A percentile compares a stretch with the other conserved stretches of the same genome.
Evolutionary conservation across 2,888 invertebrate species (phyloP).

Genomic region (Spisula subtruncata): DNA sequence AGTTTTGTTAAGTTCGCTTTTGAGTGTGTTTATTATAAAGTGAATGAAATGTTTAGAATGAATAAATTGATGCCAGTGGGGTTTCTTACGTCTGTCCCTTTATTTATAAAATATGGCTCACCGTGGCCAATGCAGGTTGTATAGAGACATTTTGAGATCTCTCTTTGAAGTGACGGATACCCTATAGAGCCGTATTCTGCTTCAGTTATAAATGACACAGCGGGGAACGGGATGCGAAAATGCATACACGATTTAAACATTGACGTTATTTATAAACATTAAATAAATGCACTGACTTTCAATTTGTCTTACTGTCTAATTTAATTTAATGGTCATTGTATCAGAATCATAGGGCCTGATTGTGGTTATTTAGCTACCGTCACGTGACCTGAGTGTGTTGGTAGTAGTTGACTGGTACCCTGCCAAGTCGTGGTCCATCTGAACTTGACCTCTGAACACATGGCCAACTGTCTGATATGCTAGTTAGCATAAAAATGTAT

Average conservation of each 20-base stretch:
- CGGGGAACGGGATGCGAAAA: not conserved
- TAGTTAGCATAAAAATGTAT: too few relatives aligned
- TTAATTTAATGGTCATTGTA: too few relatives aligned
- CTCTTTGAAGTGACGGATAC: constrained; percentile 56
- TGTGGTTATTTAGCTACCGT: too few relatives aligned
- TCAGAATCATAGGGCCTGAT: too few relatives aligned
- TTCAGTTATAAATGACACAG: constrained; percentile 22
- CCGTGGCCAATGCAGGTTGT: constrained; percentile 50
- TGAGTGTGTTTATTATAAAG: constrained; percentile 22
- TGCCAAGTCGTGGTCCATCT: too few relatives aligned
- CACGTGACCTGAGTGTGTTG: too few relatives aligned
- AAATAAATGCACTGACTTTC: constrained; percentile 18
- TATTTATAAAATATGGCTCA: constrained; percentile 32
- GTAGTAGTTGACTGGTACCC: too few relatives aligned
- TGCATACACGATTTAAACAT: not conserved
- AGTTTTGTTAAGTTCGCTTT: constrained; percentile 40
- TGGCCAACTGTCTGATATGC: too few relatives aligned
- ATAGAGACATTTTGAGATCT: constrained; percentile 32
- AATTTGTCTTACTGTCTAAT: constrained; percentile 1
- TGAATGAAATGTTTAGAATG: constrained; percentile 26
- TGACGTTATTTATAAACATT: not conserved
- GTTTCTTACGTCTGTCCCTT: constrained; percentile 32
- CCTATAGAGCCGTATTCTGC: constrained; percentile 49
- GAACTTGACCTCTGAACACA: too few relatives aligned
- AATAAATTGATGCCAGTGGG: constrained; percentile 47